Evolutionary conservation across 2,797 vertebrate genomes (phyloP).

Genomic region (Peromyscus attwateri): DNA sequence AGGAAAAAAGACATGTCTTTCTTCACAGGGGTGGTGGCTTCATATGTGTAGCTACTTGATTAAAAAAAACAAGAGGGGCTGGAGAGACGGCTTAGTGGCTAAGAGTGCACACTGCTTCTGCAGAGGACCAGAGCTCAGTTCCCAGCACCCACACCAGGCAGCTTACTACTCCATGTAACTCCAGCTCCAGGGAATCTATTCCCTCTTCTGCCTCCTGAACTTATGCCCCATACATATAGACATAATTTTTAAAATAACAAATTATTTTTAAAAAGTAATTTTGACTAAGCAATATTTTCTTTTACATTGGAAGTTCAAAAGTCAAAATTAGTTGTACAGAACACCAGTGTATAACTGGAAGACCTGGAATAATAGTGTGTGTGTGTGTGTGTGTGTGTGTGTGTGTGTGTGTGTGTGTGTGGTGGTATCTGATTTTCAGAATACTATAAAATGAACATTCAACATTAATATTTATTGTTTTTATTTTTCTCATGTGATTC

Average conservation of each 20-base stretch:
- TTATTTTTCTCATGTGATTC: neutral
- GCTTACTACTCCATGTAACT: neutral
- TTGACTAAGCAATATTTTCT: neutral
- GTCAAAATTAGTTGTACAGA: neutral
- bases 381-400: too few relatives aligned
- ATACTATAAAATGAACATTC: neutral
- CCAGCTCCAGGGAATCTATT: neutral
- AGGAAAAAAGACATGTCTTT: fast-evolving
- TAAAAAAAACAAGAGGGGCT: neutral
- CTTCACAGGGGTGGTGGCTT: neutral
- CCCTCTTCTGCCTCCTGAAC: neutral
- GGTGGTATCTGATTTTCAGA: neutral
- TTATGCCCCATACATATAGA: neutral
- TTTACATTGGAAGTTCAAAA: neutral
- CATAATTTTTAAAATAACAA: neutral
- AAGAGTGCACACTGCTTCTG: neutral
- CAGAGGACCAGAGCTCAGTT: neutral
- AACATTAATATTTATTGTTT: neutral
- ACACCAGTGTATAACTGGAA: fast-evolving
- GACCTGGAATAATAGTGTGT: neutral
- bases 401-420: neutral
- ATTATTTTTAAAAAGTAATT: neutral
- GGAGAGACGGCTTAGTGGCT: neutral
- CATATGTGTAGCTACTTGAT: neutral
- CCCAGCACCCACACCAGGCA: neutral